These are phyloP conservation scores for Accipiter virgatus DNA, from an alignment of 2,113 vertebrate genomes.

Conservation along the genomic window DNA sequence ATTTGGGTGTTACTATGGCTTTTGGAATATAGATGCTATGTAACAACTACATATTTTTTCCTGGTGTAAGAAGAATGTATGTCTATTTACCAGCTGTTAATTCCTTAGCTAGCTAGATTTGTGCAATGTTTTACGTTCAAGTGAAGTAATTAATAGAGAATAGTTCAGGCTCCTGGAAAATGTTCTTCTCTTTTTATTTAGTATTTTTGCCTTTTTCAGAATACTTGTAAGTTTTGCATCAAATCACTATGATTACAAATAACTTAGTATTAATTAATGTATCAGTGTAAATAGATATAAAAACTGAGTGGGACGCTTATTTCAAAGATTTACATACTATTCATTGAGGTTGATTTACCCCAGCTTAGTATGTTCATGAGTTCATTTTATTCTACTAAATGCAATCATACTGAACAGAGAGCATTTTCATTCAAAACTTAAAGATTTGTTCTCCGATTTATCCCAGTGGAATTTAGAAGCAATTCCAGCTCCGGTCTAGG, in stretches of 20 bases:
- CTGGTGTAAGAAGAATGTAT: not conserved
- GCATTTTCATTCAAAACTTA: not conserved
- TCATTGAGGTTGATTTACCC: not conserved
- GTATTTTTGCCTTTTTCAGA: not conserved
- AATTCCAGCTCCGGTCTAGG: not conserved
- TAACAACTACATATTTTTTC: not conserved
- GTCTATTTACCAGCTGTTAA: constrained; percentile 33
- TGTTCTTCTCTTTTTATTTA: not conserved
- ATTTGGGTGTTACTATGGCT: constrained; percentile 8
- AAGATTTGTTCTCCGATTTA: not conserved
- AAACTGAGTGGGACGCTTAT: not conserved
- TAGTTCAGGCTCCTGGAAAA: not conserved
- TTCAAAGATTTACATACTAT: not conserved
- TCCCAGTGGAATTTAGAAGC: not conserved
- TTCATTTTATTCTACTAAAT: not conserved
- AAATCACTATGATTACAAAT: not conserved
- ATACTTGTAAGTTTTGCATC: not conserved
- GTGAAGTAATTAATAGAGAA: not conserved
- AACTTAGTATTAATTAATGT: not conserved
- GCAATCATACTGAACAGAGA: not conserved
- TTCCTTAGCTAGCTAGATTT: constrained; percentile 10
- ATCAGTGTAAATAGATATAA: not conserved
- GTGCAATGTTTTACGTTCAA: constrained; percentile 25
- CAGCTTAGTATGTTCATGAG: not conserved
- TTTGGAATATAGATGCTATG: constrained; percentile 6